phyloP scores from a whole-genome alignment of 2,113 vertebrate species.

The Etheostoma spectabile region DNA sequence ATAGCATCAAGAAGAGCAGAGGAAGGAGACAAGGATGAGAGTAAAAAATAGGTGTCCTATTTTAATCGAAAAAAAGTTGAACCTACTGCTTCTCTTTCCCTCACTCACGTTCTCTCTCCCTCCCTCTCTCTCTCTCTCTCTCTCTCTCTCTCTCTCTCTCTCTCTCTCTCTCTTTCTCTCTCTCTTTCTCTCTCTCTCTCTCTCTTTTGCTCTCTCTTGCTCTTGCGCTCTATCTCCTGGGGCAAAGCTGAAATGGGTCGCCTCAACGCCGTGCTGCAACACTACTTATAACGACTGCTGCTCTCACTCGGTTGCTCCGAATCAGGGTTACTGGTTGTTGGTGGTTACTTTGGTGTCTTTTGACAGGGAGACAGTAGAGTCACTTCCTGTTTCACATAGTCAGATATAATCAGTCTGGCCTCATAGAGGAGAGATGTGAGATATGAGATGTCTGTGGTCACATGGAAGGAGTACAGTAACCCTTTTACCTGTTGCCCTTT shows the following conservation, averaged over 20 bases:
- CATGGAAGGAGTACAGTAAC: neutral
- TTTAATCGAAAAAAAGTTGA: slow-evolving; percentile 64
- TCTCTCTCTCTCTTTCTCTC: no score
- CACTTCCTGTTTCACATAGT: slow-evolving; percentile 19
- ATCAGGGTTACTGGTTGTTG: slow-evolving; percentile 22
- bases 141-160: slow-evolving; percentile 23
- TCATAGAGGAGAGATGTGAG: slow-evolving; percentile 20
- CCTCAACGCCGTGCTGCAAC: slow-evolving; percentile 47
- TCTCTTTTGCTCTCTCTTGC: neutral
- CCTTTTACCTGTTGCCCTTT: slow-evolving; percentile 3
- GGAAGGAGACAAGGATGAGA: slow-evolving; percentile 59
- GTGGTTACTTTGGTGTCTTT: slow-evolving; percentile 13
- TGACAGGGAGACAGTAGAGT: slow-evolving; percentile 15
- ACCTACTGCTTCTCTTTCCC: slow-evolving; percentile 45
- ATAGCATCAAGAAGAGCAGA: slow-evolving; percentile 66
- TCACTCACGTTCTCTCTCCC: slow-evolving; percentile 21
- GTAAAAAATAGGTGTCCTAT: slow-evolving; percentile 77
- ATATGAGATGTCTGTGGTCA: slow-evolving; percentile 4
- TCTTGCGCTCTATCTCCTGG: slow-evolving; percentile 40
- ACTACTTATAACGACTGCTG: slow-evolving; percentile 39
- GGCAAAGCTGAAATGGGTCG: slow-evolving; percentile 69
- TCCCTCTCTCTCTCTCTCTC: slow-evolving; percentile 4
- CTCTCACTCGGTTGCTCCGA: slow-evolving; percentile 47
- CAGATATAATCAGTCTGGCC: slow-evolving; percentile 32
- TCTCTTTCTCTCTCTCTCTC: slow-evolving; percentile 6